These are phyloP conservation scores for Microchirus variegatus DNA, from an alignment of 2,797 vertebrate species.

Conservation along the genomic window DNA sequence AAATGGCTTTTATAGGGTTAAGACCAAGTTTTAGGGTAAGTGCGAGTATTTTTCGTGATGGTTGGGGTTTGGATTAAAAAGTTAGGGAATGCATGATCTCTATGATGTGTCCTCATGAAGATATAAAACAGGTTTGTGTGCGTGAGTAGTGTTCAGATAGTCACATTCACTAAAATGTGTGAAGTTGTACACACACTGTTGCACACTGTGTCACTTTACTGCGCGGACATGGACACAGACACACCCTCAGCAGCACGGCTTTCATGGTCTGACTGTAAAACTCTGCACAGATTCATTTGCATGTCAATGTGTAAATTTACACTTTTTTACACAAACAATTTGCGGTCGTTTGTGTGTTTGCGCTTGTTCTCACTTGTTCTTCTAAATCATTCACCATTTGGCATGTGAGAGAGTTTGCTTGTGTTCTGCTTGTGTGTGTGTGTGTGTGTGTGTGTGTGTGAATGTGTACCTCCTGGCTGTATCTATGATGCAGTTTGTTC, in stretches of 20 bases:
- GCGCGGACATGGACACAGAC: conserved; percentile 25
- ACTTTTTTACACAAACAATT: conserved; percentile 23
- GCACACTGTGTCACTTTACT: background rate
- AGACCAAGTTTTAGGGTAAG: too few relatives aligned
- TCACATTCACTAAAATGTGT: conserved; percentile 12
- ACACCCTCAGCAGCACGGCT: conserved; percentile 17
- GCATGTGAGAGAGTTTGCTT: background rate
- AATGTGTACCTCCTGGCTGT: background rate
- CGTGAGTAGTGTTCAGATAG: conserved; percentile 32
- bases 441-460: background rate
- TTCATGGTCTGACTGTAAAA: conserved; percentile 59
- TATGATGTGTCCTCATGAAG: too few relatives aligned
- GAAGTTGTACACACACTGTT: background rate
- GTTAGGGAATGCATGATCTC: too few relatives aligned
- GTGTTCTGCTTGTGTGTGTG: background rate
- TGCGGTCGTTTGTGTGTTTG: conserved; percentile 11
- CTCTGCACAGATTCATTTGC: conserved; percentile 21
- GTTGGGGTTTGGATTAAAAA: too few relatives aligned
- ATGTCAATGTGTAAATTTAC: conserved; percentile 36
- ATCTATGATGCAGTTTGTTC: conserved; percentile 9
- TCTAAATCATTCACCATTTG: background rate
- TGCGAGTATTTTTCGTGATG: too few relatives aligned
- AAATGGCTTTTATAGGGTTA: too few relatives aligned
- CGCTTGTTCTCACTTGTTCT: conserved; percentile 29
- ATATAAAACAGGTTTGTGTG: background rate